Conservation (phyloP, 2,113 vertebrate species). For the Otus sunia region DNA sequence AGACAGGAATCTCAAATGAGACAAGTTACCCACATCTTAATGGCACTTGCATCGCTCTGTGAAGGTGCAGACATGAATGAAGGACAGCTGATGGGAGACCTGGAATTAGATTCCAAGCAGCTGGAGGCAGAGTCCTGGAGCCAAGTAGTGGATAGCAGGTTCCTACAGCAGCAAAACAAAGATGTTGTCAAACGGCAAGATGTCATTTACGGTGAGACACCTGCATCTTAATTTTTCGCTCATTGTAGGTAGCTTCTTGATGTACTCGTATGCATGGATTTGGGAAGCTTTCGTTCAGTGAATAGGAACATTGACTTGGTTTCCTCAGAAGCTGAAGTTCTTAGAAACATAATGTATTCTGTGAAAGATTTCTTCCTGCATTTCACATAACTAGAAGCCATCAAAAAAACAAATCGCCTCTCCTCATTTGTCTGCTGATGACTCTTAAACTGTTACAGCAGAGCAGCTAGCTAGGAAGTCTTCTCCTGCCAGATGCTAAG, state of each 20-base stretch:
- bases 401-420: background rate
- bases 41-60: background rate
- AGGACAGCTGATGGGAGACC: constrained; percentile 93
- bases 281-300: background rate
- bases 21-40: background rate
- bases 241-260: background rate
- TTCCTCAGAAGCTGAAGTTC: background rate
- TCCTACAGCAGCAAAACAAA: constrained; percentile 87
- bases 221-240: background rate
- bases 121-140: constrained; percentile 96
- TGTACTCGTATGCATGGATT: background rate
- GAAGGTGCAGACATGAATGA: constrained; percentile 95
- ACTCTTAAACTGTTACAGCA: background rate
- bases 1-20: background rate
- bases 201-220: constrained; percentile 90
- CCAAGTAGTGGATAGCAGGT: constrained; percentile 86
- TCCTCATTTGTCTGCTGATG: background rate
- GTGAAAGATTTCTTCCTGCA: background rate
- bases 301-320: background rate
- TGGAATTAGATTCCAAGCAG: constrained; percentile 88
- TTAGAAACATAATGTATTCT: background rate
- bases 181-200: constrained; percentile 93
- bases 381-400: background rate
- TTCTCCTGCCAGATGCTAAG: background rate
- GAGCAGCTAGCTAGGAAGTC: background rate